Evolutionary conservation across 2,797 vertebrate genomes (phyloP).

Genomic region (Carcharodon carcharias): DNA sequence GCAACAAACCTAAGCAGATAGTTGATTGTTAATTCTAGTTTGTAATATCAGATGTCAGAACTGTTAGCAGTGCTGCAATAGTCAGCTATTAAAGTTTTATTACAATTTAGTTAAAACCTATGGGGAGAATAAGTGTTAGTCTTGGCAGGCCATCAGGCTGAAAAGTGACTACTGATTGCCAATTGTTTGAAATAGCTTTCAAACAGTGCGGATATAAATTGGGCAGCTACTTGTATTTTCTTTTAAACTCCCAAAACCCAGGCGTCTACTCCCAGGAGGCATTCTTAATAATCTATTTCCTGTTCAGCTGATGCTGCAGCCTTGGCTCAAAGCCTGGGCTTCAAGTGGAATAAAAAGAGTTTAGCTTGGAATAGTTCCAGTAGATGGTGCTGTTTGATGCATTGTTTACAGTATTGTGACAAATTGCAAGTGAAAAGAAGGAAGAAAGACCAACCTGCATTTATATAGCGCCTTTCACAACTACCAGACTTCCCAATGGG

Average conservation of each 20-base stretch:
- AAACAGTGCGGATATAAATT: constrained; percentile 27
- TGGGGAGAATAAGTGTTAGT: constrained; percentile 26
- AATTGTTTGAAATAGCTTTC: constrained; percentile 31
- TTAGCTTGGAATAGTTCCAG: not conserved
- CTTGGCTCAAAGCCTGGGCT: not conserved
- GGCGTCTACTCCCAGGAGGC: constrained; percentile 8
- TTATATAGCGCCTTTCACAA: not conserved
- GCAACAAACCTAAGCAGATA: not conserved
- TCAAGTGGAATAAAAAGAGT: not conserved
- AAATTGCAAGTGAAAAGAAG: not conserved
- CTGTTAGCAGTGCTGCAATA: not conserved
- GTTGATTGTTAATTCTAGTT: not conserved
- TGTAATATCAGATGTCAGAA: not conserved
- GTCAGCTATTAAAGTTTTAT: constrained; percentile 35
- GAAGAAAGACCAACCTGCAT: not conserved
- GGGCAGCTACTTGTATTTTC: constrained; percentile 23
- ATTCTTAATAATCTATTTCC: constrained; percentile 29
- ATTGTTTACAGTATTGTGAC: not conserved
- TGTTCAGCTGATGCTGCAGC: not conserved
- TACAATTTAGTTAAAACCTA: constrained; percentile 26
- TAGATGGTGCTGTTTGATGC: not conserved
- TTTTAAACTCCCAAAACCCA: constrained; percentile 35
- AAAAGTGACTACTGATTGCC: constrained; percentile 25
- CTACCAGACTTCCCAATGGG: not conserved
- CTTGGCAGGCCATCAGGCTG: not conserved